Evolutionary conservation across 2,888 invertebrate species (phyloP), one percentile per base, ranked within the genome.

Genomic region (Limnephilus rhombicus): DNA sequence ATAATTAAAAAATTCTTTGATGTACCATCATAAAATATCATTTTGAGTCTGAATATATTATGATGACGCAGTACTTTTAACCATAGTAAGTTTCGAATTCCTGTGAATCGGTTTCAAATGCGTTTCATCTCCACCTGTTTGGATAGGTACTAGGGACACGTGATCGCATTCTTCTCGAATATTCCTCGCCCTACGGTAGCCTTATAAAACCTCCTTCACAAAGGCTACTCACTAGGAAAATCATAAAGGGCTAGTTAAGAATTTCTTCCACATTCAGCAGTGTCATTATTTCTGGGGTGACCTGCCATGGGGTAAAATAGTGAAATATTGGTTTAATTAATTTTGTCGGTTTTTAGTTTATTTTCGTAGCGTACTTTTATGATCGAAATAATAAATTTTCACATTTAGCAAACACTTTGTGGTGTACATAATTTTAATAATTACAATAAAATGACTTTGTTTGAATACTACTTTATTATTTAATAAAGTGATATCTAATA

Each of bases 201-300:
- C 90, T 68, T 80, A 91, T 81, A 91, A 91, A 90, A 82, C 89
- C 53, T 90, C 29, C 81, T 29, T 53, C 45, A 92, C 92, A 93
- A 92, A 91, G 91, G 90, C 86, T 89, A 91, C 90, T 93, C 92
- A 92, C 92, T 90, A 91, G 91, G 93, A 93, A 93, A 92, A 92
- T 92, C 92, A 93, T 91, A 92, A 90, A 91, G 87, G 87, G 90
- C 85, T 93, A 81, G 91, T 91, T 89, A 80, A 89, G 90, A 93
- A 92, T 92, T 85, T 87, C 90, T 86, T 83, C 83, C 31, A 83
- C 80, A 86, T 92, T 82, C 90, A 45, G 89, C 80, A 85, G 80
- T 89, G 91, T 89, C 85, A 91, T 80, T 86, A 31, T 34, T n/a
- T 31, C 68, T 90, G 41, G 49, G 87, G 92, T 92, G 89, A 93